Evolutionary conservation across 2,888 invertebrate genomes (phyloP).

Genomic region (Rhagonycha lutea): DNA sequence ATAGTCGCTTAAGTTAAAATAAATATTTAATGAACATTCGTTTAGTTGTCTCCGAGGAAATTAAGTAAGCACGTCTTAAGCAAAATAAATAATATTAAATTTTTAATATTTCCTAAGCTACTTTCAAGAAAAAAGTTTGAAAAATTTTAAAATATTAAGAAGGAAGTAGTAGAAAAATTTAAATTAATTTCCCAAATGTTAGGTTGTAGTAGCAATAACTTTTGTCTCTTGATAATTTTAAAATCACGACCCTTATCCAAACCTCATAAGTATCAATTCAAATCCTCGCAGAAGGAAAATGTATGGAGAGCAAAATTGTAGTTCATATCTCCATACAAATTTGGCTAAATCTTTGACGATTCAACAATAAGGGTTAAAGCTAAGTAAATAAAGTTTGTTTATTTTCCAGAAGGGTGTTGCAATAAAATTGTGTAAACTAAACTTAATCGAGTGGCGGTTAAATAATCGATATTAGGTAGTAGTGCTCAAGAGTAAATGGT

Average conservation of each 20-base stretch:
- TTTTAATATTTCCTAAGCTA: background rate
- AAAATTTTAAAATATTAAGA: background rate
- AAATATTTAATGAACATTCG: background rate
- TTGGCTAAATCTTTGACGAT: background rate
- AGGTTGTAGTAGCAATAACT: constrained; percentile 5
- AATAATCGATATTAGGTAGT: background rate
- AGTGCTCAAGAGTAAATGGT: background rate
- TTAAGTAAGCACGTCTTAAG: constrained; percentile 2
- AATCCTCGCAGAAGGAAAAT: background rate
- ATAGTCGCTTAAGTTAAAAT: background rate
- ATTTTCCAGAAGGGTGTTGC: background rate
- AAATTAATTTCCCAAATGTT: background rate
- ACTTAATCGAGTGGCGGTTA: background rate
- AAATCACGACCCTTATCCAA: constrained; percentile 16
- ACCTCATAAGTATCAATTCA: constrained; percentile 19
- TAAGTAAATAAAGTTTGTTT: background rate
- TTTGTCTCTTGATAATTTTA: constrained; percentile 15
- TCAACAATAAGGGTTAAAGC: background rate
- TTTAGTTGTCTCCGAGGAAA: constrained; percentile 3
- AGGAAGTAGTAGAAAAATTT: background rate
- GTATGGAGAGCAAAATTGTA: background rate
- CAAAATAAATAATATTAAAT: background rate
- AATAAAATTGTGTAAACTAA: background rate
- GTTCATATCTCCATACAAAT: background rate
- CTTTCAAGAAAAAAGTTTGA: background rate